Evolutionary conservation across 2,797 vertebrate genomes (phyloP), one percentile per base, ranked within the genome.

Genomic region (Enteromius radiatus): DNA sequence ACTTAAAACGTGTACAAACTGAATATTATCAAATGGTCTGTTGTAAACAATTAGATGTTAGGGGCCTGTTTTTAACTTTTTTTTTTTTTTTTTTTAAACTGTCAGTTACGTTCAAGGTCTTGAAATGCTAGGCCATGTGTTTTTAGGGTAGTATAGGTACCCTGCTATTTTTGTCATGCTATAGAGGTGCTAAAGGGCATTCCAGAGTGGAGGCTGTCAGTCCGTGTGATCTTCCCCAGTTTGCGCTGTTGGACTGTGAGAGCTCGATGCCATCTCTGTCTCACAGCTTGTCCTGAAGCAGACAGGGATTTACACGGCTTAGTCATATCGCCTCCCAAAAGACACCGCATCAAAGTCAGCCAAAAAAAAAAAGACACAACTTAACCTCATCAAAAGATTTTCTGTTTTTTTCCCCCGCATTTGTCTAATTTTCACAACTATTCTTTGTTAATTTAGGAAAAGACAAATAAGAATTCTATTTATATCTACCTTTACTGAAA

Each of bases 231-330:
- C 98, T 99, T 99, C 98, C 90, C 96, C 96, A 97, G 97, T 97
- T 97, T 98, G 97, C 96, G 95, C 95, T 97, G 96, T 94, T 97
- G 96, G 96, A 97, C 96, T 97, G 97, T 98, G 97, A 98, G 98
- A 98, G 97, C 96, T 97, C 96, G 98, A 97, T 97, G 98, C 96
- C 98, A 99, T 97, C 97, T 99, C 97, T 98, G 97, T 99, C 98
- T 98, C 97, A 99, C 97, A 99, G 98, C 97, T 98, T 97, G 97
- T 97, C 98, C 98, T 99, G 98, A 99, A 99, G 98, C 97, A 99
- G 98, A 99, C 97, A 99, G 98, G 98, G 97, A 99, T 98, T 99
- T 96, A 99, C 97, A 99, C 97, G 97, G 97, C 98, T 99, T 99
- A 99, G 98, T 99, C 97, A 98, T 95, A 97, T 97, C 95, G 97